Evolutionary conservation across 2,797 vertebrate species (phyloP), one percentile per base, ranked within the genome.

Genomic region (Arrhamphus sclerolepis): DNA sequence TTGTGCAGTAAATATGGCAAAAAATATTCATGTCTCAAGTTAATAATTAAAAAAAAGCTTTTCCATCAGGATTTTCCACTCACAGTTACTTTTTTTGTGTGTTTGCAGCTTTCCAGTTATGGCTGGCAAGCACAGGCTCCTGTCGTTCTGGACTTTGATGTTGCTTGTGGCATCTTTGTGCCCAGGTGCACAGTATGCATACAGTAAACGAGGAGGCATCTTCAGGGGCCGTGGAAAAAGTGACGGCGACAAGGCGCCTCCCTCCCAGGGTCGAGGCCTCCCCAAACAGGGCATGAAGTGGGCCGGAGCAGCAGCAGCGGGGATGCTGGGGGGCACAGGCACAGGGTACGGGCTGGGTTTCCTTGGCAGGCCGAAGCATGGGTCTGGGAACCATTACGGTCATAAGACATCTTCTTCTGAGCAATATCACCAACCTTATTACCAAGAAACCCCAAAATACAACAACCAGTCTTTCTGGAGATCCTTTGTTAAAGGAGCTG

Each of bases 341-440:
- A 86, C 91, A 1, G 91, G 92, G 0, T 92, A 86, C 0, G 90
- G 92, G 3, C 72, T 93, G 58, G 89, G 90, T 3, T 80, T 92
- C 11, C 63, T 92, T 0, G 88, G 90, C 2, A 86, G 38, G 60
- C 54, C 78, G 16, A 89, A 85, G 47, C 84, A 89, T 1, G 56
- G 78, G 2, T 50, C 82, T 24, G 79, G 70, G 52, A 61, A 59
- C 3, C 73, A 74, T 9, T 7, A 75, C 2, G 19, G 79, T 4
- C 77, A 85, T 0, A 81, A 75, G 16, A 19, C 20, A 1, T 16
- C 57, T 13, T 55, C 69, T 6, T 69, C 80, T 2, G 60, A 76
- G 17, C 58, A 78, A 18, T 64, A 81, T 14, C 75, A 75, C 17
- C 69, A 21, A 14, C 26, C 43, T 41, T 31, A 87, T 75, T n/a